Percentiles rank a stretch among this genome's conserved stretches.
phyloP scores from a whole-genome alignment of 2,888 invertebrate genomes.

The Neoaliturus tenellus region DNA sequence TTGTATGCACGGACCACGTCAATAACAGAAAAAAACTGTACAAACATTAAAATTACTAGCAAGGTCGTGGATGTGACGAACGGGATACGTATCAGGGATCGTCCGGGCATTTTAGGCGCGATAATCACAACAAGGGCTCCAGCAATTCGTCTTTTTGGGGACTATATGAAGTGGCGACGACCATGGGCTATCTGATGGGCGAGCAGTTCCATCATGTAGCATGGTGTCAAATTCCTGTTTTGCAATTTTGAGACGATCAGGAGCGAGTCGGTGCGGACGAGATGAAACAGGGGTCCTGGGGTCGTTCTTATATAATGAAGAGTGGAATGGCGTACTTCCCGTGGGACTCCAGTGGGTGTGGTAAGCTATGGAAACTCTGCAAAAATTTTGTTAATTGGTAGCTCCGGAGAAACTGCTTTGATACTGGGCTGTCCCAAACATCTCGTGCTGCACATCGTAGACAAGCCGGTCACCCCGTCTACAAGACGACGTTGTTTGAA shows the following conservation, averaged over 20 bases:
- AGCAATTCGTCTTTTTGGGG: conserved; percentile 62
- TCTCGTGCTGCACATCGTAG: too few relatives aligned
- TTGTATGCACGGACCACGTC: conserved; percentile 67
- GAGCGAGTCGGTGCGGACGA: background rate
- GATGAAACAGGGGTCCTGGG: background rate
- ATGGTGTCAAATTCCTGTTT: conserved; percentile 3
- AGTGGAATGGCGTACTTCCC: too few relatives aligned
- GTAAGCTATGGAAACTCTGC: too few relatives aligned
- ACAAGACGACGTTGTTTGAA: too few relatives aligned
- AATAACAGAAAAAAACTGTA: background rate
- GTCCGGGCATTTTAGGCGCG: conserved; percentile 68
- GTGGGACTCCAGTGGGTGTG: too few relatives aligned
- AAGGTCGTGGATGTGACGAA: conserved; percentile 59
- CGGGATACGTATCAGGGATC: conserved; percentile 69
- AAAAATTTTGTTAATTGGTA: too few relatives aligned
- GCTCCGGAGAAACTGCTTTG: too few relatives aligned
- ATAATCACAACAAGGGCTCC: conserved; percentile 70
- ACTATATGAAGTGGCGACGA: conserved; percentile 33
- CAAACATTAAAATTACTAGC: background rate
- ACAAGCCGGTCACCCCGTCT: too few relatives aligned
- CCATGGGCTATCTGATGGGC: conserved; percentile 33
- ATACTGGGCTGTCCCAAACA: too few relatives aligned
- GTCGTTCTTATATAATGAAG: background rate
- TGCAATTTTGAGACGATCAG: background rate
- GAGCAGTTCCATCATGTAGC: background rate